Evolutionary conservation across 2,888 invertebrate species (phyloP).

Genomic region (Neuroscelio doddi): DNA sequence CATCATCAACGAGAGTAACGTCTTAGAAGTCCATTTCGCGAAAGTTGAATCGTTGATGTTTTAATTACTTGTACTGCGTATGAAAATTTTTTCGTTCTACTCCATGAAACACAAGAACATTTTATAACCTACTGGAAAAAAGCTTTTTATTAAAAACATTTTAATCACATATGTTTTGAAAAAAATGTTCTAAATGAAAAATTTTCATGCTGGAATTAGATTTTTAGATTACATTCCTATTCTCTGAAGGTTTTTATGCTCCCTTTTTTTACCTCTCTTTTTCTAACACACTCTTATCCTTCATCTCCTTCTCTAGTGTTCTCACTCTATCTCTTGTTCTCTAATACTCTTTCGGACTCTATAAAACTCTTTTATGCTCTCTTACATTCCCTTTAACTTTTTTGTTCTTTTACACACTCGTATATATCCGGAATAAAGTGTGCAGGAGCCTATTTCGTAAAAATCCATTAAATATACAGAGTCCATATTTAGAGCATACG

Average conservation of each 20-base stretch:
- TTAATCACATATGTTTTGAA: no score
- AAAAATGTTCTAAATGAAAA: no score
- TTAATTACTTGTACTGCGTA: slow-evolving; percentile 22
- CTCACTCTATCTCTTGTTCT: not conserved
- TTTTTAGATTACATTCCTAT: not conserved
- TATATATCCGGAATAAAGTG: no score
- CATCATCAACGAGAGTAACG: slow-evolving; percentile 5
- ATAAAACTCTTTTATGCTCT: not conserved
- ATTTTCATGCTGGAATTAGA: not conserved
- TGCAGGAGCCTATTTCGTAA: no score
- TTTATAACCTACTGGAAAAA: no score
- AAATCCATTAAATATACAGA: no score
- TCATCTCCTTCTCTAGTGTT: not conserved
- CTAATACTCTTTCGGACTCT: slow-evolving; percentile 1
- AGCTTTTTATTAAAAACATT: no score
- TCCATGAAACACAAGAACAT: no score
- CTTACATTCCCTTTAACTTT: not conserved
- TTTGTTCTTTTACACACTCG: no score
- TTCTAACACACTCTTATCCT: not conserved
- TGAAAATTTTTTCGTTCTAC: no score
- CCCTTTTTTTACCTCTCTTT: not conserved
- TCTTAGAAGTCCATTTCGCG: slow-evolving; percentile 14
- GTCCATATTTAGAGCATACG: no score
- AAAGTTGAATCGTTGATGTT: slow-evolving; percentile 15
- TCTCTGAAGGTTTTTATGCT: not conserved